A percentile compares a stretch with the other conserved stretches of the same genome.
Evolutionary conservation across 2,113 vertebrate genomes (phyloP).

Genomic region (Ginglymostoma cirratum): DNA sequence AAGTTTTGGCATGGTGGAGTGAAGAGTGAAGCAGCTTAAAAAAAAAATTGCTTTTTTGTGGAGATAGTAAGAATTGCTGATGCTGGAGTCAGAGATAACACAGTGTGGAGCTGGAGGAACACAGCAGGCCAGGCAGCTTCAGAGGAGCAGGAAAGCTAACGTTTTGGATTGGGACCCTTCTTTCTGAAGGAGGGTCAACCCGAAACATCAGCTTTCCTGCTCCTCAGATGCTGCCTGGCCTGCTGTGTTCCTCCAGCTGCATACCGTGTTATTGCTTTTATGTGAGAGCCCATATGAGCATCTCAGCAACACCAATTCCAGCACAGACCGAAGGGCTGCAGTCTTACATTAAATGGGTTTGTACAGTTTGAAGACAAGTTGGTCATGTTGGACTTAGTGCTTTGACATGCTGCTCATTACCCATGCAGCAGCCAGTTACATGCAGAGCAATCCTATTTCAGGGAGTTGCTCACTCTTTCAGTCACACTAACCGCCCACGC

Average conservation of each 20-base stretch:
- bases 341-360: background rate
- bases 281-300: background rate
- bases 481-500: background rate
- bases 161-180: no score
- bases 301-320: background rate
- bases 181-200: no score
- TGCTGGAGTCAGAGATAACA: no score
- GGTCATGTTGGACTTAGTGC: background rate
- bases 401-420: background rate
- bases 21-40: background rate
- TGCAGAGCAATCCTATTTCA: background rate
- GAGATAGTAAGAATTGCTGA: no score
- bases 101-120: no score
- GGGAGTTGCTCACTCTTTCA: background rate
- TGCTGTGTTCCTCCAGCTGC: no score
- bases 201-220: no score
- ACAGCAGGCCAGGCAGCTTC: no score
- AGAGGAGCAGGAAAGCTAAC: no score
- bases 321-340: background rate
- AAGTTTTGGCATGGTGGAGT: background rate
- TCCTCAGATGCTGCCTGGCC: no score
- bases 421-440: background rate
- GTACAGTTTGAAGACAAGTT: background rate
- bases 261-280: background rate
- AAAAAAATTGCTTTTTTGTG: background rate